Base-by-base conservation (phyloP, 2,113 vertebrate species). In the Siniperca chuatsi region DNA sequence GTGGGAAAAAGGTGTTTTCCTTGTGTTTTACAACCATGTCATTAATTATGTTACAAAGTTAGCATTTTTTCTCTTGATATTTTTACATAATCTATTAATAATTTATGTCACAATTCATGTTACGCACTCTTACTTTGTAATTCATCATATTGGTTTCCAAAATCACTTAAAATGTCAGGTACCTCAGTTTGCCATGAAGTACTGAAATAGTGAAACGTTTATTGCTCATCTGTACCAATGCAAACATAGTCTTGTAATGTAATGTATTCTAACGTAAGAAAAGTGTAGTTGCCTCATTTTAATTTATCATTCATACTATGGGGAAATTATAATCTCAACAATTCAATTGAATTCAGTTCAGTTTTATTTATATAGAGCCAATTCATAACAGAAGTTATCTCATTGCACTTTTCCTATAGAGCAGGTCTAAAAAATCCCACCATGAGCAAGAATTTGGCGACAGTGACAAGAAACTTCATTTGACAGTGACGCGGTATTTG, bases 21-120 rank as follows among this genome's bases (percentile, higher is more conserved):
- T 54, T 42, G 18, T 82, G 70, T 85, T 85, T 82, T 86, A 88
- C 44, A 81, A 42, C n/a, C 62, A 25, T 66, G 23, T 69, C 23
- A 52, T 79, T 79, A 77, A 82, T 87, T 78, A 74, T 23, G 4
- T n/a, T 78, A 50, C 12, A 42, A 33, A 48, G 61, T 68, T 73
- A 44, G 15, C 9, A 78, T 80, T 85, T 61, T 61, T 78, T 29
- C 52, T 35, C 21, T 81, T 73, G 50, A 73, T 61, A 10, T 57
- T 71, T 77, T 65, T 52, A n/a, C 20, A 69, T 23, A 57, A 25
- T 81, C 57, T 66, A 25, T 55, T 46, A 35, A 48, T 75, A 42
- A 67, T 50, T 54, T 66, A 67, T 9, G 21, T 64, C 46, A 61
- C 33, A 75, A 20, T 52, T 37, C 16, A 23, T 1, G 12, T 75